Evolutionary conservation across 2,113 vertebrate species (phyloP), one percentile per base, ranked within the genome.

Genomic region (Acrocephalus kingi): DNA sequence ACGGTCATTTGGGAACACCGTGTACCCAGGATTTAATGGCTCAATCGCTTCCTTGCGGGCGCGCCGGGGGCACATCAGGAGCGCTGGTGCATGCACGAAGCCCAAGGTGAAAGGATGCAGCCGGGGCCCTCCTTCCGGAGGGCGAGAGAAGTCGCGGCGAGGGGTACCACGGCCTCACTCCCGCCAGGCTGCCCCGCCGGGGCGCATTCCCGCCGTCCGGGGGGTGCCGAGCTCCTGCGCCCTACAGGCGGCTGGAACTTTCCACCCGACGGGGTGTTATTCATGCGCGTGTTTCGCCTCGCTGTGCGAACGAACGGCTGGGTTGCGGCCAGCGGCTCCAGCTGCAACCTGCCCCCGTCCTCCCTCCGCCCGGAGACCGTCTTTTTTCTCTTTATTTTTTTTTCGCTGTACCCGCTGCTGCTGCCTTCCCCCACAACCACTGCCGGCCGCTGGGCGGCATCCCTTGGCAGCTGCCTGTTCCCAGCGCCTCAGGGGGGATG

Each of bases 361-460:
- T 49, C 68, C 80, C 72, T 67, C 76, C 20, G 4, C 37, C 23
- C 4, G 52, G 15, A 71, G 39, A 33, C 16, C 2, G 41, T 68
- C 49, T 61, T 30, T 45, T 30, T 15, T 46, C 16, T 54, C 3
- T 21, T 19, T 25, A 2, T 37, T n/a, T 63, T 72, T 54, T n/a
- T 3, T 3, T 48, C 59, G 37, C 21, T 15, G 30, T 49, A 35
- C 51, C 63, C 51, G 6, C 19, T 30, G 45, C 37, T 28, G 55
- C 35, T 67, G 35, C 31, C 55, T 58, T 4, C 11, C 45, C 23
- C 31, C 3, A 13, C 15, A 52, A 30, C 9, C 74, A 10, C 30
- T 33, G 66, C 10, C 62, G 33, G 78, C 92, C 94, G 74, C 92
- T 94, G 84, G 92, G 94, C 46, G 78, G 90, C 96, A 94, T 48